Base-by-base conservation (phyloP, 35 echinoderm and acorn worm genomes). In the Heliocidaris erythrogramma region DNA sequence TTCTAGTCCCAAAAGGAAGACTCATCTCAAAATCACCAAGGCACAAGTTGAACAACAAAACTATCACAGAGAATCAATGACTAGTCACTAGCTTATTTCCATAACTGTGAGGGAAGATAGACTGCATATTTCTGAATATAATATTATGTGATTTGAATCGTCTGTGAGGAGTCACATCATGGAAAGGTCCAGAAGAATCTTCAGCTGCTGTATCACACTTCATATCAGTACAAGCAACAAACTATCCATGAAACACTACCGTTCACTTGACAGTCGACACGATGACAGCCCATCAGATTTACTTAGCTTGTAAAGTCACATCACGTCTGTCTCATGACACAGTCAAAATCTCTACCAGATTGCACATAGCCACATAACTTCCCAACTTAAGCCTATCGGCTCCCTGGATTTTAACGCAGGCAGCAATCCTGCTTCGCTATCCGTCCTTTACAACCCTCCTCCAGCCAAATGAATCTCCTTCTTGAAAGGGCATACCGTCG, bases 401-500 rank as follows among this genome's bases (percentile, higher is more conserved):
- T 78, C 5, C 21, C 18, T 78, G 65, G 65, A 24, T 78, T 78
- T 78, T 78, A 78, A 78, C 21, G 65, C 65, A 78, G 65, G 65
- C 65, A 78, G 65, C 65, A 78, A 78, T 78, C 65, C 65, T 78
- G 65, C 65, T 78, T n/a, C 27, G 65, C 65, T 48, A 89, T 89
- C 87, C 47, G 17, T 48, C 87, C 1, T n/a, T 89, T 27, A 10
- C 31, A 89, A 89, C 87, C 86, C 32, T 30, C 87, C 27, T 30
- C 85, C 12, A 9, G 87, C 87, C 87, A 5, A 89, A 89, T 89
- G 87, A 32, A 89, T 48, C 87, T 48, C 87, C 87, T 89, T 89
- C 87, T 30, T 48, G 47, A 89, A 89, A 89, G 87, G 87, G 87
- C 87, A 89, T 47, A 42, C 86, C 87, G 29, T 89, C 87, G 12